phyloP scores from a whole-genome alignment of 2,113 vertebrate genomes.

The Rattus rattus region DNA sequence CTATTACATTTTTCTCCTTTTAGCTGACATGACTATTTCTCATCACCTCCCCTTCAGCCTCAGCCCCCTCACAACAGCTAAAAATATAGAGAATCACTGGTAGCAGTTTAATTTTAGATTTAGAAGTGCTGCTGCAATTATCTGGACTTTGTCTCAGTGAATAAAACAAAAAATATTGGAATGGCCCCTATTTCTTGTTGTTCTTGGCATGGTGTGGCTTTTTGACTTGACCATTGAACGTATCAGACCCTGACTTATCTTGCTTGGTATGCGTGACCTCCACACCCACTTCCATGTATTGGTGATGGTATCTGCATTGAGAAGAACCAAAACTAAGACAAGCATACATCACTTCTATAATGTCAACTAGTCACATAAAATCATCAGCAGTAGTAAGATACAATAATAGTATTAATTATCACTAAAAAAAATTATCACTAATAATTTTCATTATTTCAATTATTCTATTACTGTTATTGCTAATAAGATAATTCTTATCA shows the following conservation, averaged over 20 bases:
- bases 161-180: neutral
- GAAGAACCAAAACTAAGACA: constrained; percentile 43
- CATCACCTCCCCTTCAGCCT: neutral
- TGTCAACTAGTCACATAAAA: neutral
- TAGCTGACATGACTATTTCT: neutral
- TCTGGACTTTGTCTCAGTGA: neutral
- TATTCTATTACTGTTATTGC: neutral
- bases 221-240: neutral
- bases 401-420: neutral
- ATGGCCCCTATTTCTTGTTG: neutral
- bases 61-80: neutral
- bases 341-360: neutral
- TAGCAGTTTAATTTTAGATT: neutral
- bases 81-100: neutral
- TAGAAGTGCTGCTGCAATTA: neutral
- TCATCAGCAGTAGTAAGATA: neutral
- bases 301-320: neutral
- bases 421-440: neutral
- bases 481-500: neutral
- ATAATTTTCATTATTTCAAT: neutral
- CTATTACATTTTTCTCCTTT: neutral
- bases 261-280: neutral
- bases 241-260: neutral
- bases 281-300: neutral
- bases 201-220: neutral